Evolutionary conservation across 1,140 invertebrate species (phyloP).

Genomic region (Drosophila pruinosa): DNA sequence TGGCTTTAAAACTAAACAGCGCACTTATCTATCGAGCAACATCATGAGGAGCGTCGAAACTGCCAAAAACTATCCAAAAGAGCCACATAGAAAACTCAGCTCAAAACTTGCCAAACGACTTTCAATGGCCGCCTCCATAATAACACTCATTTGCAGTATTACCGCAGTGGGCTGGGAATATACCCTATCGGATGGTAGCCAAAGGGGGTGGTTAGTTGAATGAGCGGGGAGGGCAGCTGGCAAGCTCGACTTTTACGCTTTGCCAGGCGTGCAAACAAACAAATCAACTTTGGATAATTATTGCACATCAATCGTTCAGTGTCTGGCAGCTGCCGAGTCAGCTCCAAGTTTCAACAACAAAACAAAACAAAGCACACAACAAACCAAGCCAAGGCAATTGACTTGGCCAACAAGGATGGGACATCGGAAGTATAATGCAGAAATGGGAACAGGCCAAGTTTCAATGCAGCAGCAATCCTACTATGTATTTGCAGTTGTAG

Average conservation of each 20-base stretch:
- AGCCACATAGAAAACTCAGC: conserved; percentile 45
- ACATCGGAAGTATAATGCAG: not conserved
- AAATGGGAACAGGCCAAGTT: conserved; percentile 56
- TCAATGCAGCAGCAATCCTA: conserved; percentile 42
- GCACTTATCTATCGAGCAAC: conserved; percentile 76
- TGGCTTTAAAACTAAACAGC: conserved; percentile 78
- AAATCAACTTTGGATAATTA: conserved; percentile 82
- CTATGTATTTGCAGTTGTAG: not conserved
- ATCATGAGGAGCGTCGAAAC: conserved; percentile 45
- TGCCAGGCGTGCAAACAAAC: conserved; percentile 78
- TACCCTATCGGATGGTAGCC: no score
- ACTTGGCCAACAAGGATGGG: not conserved
- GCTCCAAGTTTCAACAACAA: conserved; percentile 36
- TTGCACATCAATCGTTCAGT: conserved; percentile 76
- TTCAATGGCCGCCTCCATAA: conserved; percentile 54
- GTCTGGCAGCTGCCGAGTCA: conserved; percentile 44
- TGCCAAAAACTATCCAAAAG: conserved; percentile 69
- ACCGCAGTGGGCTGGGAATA: conserved; percentile 46
- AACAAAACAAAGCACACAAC: conserved; percentile 45
- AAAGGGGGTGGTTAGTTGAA: not conserved
- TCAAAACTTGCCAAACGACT: conserved; percentile 61
- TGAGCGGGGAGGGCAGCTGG: conserved; percentile 50
- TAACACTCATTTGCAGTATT: conserved; percentile 72
- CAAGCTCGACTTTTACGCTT: conserved; percentile 75
- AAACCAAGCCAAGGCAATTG: conserved; percentile 3